These are phyloP conservation scores for Spilarctia lutea DNA, from an alignment of 2,888 invertebrate genomes.

Conservation along the genomic window DNA sequence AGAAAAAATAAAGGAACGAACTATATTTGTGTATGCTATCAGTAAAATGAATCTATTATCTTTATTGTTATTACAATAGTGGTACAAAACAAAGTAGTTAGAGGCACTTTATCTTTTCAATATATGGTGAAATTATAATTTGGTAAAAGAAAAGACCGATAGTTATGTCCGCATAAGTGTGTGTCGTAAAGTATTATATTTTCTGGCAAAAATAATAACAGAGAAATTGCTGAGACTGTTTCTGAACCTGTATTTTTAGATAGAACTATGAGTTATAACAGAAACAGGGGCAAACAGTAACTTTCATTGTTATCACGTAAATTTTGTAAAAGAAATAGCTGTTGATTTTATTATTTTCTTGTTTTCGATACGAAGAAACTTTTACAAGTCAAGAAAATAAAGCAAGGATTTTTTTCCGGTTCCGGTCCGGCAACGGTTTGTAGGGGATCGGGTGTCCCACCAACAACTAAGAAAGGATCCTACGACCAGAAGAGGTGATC, in stretches of 20 bases:
- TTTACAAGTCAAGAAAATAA: no score
- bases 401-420: no score
- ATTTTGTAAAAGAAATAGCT: neutral
- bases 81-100: slow-evolving; percentile 29
- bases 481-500: no score
- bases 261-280: no score
- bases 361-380: no score
- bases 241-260: neutral
- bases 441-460: no score
- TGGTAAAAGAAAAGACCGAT: slow-evolving; percentile 21
- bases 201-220: slow-evolving; percentile 4
- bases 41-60: slow-evolving; percentile 24
- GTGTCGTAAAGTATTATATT: slow-evolving; percentile 20
- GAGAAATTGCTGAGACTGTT: neutral
- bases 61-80: slow-evolving; percentile 29
- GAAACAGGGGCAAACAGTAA: neutral
- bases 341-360: neutral
- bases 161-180: slow-evolving; percentile 19
- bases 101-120: slow-evolving; percentile 39
- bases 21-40: neutral
- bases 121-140: slow-evolving; percentile 30
- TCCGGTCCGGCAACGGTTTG: no score
- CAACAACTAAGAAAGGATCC: no score
- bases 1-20: neutral
- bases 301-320: neutral